phyloP scores from a whole-genome alignment of 2,113 vertebrate species.

The Cochlearius cochlearius region DNA sequence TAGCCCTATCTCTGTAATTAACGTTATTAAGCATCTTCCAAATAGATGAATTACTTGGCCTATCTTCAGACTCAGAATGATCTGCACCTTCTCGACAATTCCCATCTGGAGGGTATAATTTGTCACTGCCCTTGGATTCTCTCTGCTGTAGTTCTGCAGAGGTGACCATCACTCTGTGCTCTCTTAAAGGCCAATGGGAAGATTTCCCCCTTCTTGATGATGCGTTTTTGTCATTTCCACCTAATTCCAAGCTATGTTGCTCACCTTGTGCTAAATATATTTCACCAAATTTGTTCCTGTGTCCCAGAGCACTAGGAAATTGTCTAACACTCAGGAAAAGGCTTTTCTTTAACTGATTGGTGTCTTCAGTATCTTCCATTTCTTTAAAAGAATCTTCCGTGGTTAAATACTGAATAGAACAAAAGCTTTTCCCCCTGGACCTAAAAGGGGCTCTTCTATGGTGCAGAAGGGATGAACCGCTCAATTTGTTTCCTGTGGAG shows the following conservation, averaged over 20 bases:
- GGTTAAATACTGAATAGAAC: background rate
- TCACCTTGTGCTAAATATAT: background rate
- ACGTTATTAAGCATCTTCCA: background rate
- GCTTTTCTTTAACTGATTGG: background rate
- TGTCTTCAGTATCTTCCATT: background rate
- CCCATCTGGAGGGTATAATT: background rate
- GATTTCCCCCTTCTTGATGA: background rate
- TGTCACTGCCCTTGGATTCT: background rate
- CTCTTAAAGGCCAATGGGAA: background rate
- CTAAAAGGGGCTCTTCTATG: background rate
- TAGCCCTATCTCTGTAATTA: background rate
- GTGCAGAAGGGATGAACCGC: background rate
- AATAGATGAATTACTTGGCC: background rate
- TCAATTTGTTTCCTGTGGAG: background rate
- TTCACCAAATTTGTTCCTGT: background rate
- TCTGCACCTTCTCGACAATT: background rate
- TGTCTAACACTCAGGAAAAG: background rate
- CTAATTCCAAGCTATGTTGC: background rate
- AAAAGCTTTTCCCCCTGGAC: conserved; percentile 35
- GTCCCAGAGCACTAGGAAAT: background rate
- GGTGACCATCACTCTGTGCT: background rate
- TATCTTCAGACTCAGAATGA: background rate
- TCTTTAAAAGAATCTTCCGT: background rate
- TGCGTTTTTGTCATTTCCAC: background rate
- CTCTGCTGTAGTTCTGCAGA: background rate